Evolutionary conservation across 2,797 vertebrate genomes (phyloP), one percentile per base, ranked within the genome.

Genomic region (Lophius americanus): DNA sequence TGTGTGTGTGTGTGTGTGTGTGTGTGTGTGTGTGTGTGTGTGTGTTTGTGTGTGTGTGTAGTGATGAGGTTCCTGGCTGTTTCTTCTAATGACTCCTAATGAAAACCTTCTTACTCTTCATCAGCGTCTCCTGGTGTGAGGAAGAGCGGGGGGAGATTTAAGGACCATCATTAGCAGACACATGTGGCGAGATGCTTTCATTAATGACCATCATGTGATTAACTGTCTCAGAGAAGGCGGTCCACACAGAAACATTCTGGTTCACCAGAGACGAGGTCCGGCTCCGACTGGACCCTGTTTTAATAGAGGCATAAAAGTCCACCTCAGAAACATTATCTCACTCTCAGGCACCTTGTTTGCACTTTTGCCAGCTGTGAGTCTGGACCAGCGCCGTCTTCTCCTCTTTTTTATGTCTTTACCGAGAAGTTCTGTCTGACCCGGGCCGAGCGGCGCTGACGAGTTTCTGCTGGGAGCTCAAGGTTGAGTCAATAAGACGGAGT

Each of bases 151-250:
- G 9, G 58, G 64, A 55, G 52, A 72, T 70, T 64, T 72, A 68
- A 75, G 42, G 68, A 76, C 42, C 60, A 62, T 77, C 65, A 73
- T 70, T 66, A 54, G n/a, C 66, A 68, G 52, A 59, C 59, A 75
- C 62, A 23, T 10, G 8, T 35, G 14, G 58, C 46, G 7, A 60
- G 64, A 78, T 80, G 51, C 73, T 87, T 73, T 81, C 43, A 81
- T 68, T 82, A 85, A 85, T 79, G 82, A 75, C 55, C 51, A 43
- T 64, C 33, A 57, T 67, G 64, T 70, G 79, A 84, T 84, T 81
- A 79, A 83, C 42, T 57, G 64, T 76, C 59, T 64, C 48, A 14
- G n/a, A 49, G 48, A 51, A 13, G 44, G 12, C 4, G 9, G 44
- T 23, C 23, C 44, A n/a, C 12, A 13, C 44, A 47, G 13, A n/a